Evolutionary conservation across 2,888 invertebrate species (phyloP), one percentile per base, ranked within the genome.

Genomic region (Yponomeuta cagnagella): DNA sequence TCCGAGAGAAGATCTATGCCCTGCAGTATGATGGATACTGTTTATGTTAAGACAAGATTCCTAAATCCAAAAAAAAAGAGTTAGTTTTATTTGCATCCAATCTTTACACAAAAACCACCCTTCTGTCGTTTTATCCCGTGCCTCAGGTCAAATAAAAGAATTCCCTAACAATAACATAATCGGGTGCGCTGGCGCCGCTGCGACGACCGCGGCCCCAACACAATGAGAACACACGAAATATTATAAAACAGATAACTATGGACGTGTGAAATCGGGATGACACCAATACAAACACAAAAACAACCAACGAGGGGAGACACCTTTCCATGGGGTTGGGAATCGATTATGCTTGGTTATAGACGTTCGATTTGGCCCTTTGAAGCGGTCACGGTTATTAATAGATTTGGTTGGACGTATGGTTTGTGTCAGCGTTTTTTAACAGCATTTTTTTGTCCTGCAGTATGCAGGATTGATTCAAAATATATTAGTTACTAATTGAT

Each of bases 121-220:
- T 58, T 58, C 52, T 58, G 52, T 15, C 12, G 3, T 8, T 15
- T 15, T 58, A 58, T 15, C 52, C 52, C 52, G 52, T 15, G 52
- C 52, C 15, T 58, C 52, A 85, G 86, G 84, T 89, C 87, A 88
- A 87, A 89, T 89, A 90, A 89, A 90, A 86, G 89, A 87, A 89
- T 86, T 85, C 82, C 84, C 83, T 84, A 85, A 89, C 88, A 89
- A 89, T 89, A 88, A 89, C 88, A 88, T 86, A 87, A 87, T 88
- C 86, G 86, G 85, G 82, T 48, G 43, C 69, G 48, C 69, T 84
- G 88, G 89, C 90, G 90, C 90, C 90, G 86, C 78, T 78, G 77
- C 76, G 90, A 79, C 90, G 88, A 85, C 80, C 80, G 82, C 80
- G 15, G 43, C 69, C 30, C 58, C 30, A 70, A 48, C 52, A 69